Conservation (phyloP, 2,888 invertebrate species). For the Amaurobius ferox region DNA sequence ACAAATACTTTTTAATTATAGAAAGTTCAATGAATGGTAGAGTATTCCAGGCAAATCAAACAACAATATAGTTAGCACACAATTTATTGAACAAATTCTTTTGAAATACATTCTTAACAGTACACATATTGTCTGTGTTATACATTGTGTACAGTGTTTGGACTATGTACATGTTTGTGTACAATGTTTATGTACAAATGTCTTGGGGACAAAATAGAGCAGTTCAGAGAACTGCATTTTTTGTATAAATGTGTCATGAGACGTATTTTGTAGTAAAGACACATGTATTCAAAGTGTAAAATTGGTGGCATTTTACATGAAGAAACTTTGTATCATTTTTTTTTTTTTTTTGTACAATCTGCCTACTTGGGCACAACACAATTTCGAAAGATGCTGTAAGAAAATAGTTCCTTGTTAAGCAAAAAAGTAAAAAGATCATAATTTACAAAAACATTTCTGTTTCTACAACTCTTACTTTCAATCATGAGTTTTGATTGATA, state of each 20-base stretch:
- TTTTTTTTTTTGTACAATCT: background rate
- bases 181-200: conserved; percentile 72
- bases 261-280: conserved; percentile 28
- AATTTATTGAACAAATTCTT: conserved; percentile 70
- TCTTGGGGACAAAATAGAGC: conserved; percentile 64
- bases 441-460: no score
- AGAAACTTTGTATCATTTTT: background rate
- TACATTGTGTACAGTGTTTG: conserved; percentile 71
- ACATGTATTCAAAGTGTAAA: conserved; percentile 36
- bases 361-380: background rate
- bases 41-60: no score
- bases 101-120: conserved; percentile 58
- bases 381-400: background rate
- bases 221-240: conserved; percentile 36
- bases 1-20: no score
- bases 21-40: no score
- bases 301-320: conserved; percentile 39
- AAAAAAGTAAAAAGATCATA: background rate
- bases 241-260: conserved; percentile 52
- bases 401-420: background rate
- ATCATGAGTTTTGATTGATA: no score
- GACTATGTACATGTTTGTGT: conserved; percentile 72
- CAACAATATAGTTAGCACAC: conserved; percentile 50
- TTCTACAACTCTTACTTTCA: no score
- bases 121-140: conserved; percentile 62